Percentiles rank a stretch among this genome's conserved stretches.
Conservation (phyloP, 1,140 invertebrate genomes). For the Pinna nobilis region DNA sequence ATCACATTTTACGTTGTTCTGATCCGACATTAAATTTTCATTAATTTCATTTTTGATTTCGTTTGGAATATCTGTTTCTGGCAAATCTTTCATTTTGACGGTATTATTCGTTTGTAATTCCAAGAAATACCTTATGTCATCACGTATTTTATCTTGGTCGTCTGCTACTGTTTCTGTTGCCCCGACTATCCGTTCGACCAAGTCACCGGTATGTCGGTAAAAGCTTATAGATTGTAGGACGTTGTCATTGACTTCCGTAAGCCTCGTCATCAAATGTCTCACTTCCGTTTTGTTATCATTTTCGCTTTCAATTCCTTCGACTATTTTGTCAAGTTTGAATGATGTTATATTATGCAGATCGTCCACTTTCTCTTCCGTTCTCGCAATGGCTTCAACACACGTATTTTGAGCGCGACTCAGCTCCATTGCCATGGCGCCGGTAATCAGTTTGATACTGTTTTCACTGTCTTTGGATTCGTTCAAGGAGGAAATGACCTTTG, state of each 20-base stretch:
- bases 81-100: not conserved
- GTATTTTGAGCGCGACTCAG: not conserved
- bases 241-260: conserved; percentile 44
- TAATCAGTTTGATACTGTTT: not conserved
- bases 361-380: conserved; percentile 28
- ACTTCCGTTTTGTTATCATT: conserved; percentile 9
- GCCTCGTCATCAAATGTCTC: conserved; percentile 19
- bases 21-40: not conserved
- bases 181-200: conserved; percentile 51
- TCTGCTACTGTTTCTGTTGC: conserved; percentile 49
- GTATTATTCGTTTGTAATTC: conserved; percentile 36
- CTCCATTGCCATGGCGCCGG: not conserved
- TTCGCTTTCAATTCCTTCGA: not conserved
- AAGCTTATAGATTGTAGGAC: conserved; percentile 45
- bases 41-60: not conserved
- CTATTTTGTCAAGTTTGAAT: not conserved
- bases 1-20: conserved; percentile 9
- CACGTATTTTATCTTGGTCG: conserved; percentile 39
- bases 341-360: conserved; percentile 16
- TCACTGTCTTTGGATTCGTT: not conserved
- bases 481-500: not conserved
- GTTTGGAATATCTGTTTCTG: not conserved
- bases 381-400: not conserved
- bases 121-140: conserved; percentile 32
- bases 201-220: conserved; percentile 48